phyloP scores from a whole-genome alignment of 2,888 invertebrate species.

The Apomyelois bistriatella region DNA sequence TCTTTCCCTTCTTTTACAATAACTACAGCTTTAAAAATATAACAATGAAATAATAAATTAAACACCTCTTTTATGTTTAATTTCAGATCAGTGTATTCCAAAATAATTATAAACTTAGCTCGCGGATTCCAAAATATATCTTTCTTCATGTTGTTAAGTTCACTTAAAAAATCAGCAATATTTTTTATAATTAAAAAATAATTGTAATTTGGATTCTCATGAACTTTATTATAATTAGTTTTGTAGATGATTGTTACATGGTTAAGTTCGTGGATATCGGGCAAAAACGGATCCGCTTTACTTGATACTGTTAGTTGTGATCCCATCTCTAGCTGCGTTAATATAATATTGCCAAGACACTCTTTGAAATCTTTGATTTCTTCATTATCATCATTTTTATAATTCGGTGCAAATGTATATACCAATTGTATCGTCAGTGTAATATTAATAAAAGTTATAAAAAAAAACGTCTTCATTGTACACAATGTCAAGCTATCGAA shows the following conservation, averaged over 20 bases:
- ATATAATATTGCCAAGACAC: not conserved
- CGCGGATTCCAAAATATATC: constrained; percentile 5
- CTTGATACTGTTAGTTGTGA: not conserved
- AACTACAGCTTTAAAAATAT: constrained; percentile 4
- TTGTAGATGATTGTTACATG: not conserved
- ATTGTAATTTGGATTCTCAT: not conserved
- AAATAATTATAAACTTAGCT: not conserved
- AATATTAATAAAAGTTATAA: not conserved
- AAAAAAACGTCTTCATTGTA: not conserved
- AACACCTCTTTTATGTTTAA: not conserved
- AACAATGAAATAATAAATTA: not conserved
- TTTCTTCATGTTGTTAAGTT: not conserved
- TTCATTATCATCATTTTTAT: not conserved
- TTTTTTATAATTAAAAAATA: not conserved
- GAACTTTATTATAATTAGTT: not conserved
- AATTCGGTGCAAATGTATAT: not conserved
- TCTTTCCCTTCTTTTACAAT: not conserved
- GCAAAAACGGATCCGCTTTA: not conserved
- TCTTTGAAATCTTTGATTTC: not conserved
- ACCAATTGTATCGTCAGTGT: not conserved
- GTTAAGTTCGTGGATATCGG: not conserved
- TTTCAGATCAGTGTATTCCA: not conserved
- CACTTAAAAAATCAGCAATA: not conserved
- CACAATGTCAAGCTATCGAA: too few relatives aligned
- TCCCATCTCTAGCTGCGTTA: not conserved